Evolutionary conservation across 1,140 invertebrate genomes (phyloP).

Genomic region (Odontomachus brunneus): DNA sequence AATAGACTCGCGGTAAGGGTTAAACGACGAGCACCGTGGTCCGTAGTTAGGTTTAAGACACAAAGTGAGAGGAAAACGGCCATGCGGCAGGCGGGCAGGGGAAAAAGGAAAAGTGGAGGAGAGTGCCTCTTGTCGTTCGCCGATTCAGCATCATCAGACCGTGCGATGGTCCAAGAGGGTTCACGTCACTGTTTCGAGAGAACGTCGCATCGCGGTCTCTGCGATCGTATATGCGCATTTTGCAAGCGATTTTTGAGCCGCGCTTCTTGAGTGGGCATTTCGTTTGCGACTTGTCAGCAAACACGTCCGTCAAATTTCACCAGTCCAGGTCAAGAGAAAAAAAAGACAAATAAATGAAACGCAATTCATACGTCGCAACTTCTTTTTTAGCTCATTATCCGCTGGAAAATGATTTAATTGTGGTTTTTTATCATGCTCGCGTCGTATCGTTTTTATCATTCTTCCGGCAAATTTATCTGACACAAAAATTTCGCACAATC

Average conservation of each 20-base stretch:
- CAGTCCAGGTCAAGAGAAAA: too few relatives aligned
- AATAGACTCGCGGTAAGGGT: conserved; percentile 7
- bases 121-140: conserved; percentile 73
- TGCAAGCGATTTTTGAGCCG: conserved; percentile 2
- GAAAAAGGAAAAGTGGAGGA: conserved; percentile 47
- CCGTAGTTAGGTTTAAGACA: conserved; percentile 23
- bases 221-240: conserved; percentile 44
- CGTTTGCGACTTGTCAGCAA: too few relatives aligned
- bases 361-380: too few relatives aligned
- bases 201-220: conserved; percentile 71
- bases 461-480: too few relatives aligned
- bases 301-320: too few relatives aligned
- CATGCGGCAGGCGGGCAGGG: conserved; percentile 28
- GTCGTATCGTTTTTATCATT: too few relatives aligned
- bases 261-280: neutral
- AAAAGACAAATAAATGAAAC: too few relatives aligned
- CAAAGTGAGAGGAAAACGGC: conserved; percentile 11
- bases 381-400: too few relatives aligned
- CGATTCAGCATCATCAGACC: conserved; percentile 74
- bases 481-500: too few relatives aligned
- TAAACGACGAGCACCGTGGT: conserved; percentile 26
- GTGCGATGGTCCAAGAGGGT: conserved; percentile 54
- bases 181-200: conserved; percentile 75
- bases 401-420: too few relatives aligned
- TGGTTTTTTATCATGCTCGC: too few relatives aligned